Conservation (phyloP, 2,113 vertebrate genomes). For the Gopherus evgoodei region DNA sequence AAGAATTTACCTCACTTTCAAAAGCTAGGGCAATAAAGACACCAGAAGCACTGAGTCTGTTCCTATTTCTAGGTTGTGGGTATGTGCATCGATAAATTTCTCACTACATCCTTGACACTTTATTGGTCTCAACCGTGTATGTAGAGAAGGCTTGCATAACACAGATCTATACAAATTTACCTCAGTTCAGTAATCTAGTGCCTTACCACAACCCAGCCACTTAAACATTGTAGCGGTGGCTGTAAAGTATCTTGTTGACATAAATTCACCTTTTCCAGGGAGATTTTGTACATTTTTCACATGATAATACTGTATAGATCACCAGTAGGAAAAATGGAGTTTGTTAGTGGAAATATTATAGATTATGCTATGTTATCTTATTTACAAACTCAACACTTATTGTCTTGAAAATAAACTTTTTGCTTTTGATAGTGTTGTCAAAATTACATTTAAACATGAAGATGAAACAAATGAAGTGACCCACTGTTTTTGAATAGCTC, state of each 20-base stretch:
- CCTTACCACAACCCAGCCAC: constrained; percentile 36
- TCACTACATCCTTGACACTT: neutral
- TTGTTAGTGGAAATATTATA: neutral
- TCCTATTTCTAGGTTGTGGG: neutral
- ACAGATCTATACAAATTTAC: constrained; percentile 7
- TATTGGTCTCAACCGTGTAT: neutral
- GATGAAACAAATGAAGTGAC: neutral
- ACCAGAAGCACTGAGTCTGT: neutral
- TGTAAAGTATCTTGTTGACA: neutral
- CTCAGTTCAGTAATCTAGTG: constrained; percentile 32
- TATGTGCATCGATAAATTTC: neutral
- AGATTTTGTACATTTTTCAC: neutral
- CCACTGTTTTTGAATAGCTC: neutral
- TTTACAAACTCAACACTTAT: neutral
- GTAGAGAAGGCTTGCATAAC: constrained; percentile 15
- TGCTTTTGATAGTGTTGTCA: neutral
- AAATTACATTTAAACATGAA: neutral
- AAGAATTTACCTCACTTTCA: neutral
- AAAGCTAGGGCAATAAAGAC: neutral
- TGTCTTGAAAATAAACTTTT: neutral
- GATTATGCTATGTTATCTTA: neutral
- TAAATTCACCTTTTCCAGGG: neutral
- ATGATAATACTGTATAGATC: neutral
- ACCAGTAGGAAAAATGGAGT: neutral
- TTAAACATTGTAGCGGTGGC: constrained; percentile 9